A percentile compares a stretch with the other conserved stretches of the same genome.
Conservation (phyloP, 1,140 invertebrate species). For the Conus ventricosus region DNA sequence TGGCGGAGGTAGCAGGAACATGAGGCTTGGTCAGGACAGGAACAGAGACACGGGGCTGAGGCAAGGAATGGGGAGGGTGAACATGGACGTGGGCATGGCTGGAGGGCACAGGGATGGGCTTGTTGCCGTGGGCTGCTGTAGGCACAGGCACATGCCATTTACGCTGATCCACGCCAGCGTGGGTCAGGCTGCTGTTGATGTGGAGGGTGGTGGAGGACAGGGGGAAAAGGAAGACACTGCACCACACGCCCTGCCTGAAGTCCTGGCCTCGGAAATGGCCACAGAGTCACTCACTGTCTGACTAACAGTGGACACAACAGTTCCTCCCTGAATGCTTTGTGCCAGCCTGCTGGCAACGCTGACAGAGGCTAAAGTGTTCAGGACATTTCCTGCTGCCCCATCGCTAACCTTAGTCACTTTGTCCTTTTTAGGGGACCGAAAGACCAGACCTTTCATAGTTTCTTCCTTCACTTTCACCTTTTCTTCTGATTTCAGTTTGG, state of each 20-base stretch:
- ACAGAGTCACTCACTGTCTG: too few species aligned
- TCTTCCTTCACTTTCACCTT: not conserved
- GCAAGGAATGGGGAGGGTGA: not conserved
- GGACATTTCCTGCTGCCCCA: not conserved
- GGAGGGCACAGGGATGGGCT: slow-evolving; percentile 23
- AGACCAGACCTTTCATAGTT: not conserved
- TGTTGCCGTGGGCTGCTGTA: slow-evolving; percentile 9
- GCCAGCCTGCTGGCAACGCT: not conserved
- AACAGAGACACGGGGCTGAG: not conserved
- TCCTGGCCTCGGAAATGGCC: not conserved
- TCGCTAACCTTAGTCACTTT: not conserved
- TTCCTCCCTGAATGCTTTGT: not conserved
- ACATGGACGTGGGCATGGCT: slow-evolving; percentile 21
- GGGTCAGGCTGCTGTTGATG: not conserved
- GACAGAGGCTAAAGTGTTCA: not conserved
- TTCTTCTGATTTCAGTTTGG: not conserved
- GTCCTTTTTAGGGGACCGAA: not conserved
- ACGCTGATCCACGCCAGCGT: not conserved
- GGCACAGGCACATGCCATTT: not conserved
- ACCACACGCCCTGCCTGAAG: not conserved
- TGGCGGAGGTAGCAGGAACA: not conserved
- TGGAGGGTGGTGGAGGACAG: not conserved
- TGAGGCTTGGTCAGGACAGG: not conserved
- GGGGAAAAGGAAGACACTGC: not conserved
- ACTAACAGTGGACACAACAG: not conserved